These are phyloP conservation scores for Orthonychiurus folsomi DNA, from an alignment of 2,888 invertebrate species.

Conservation along the genomic window DNA sequence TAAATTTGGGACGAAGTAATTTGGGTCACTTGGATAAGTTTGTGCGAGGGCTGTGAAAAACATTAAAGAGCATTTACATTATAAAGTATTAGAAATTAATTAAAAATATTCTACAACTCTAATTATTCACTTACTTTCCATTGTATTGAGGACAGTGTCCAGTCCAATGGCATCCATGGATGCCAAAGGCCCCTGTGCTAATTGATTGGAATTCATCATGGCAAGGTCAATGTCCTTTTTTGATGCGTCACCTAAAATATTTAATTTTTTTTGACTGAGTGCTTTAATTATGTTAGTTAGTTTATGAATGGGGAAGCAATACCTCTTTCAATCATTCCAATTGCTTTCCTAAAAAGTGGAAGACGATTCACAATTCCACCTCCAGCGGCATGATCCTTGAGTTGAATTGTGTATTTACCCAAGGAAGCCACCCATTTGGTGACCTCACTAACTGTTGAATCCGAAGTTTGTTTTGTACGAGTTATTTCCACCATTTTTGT, in stretches of 20 bases:
- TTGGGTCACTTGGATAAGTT: neutral
- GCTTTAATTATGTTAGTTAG: neutral
- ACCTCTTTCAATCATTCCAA: conserved; percentile 50
- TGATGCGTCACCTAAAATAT: conserved; percentile 3
- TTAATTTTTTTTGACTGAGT: neutral
- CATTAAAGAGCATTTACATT: neutral
- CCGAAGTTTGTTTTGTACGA: conserved; percentile 48
- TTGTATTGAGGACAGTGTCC: conserved; percentile 1
- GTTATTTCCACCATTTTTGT: conserved; percentile 55
- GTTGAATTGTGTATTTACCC: conserved; percentile 49
- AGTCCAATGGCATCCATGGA: conserved; percentile 9
- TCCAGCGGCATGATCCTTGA: conserved; percentile 5
- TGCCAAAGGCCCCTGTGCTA: conserved; percentile 4
- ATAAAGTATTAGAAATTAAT: neutral
- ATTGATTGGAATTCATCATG: neutral
- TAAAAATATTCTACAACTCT: neutral
- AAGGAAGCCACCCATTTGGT: conserved; percentile 49
- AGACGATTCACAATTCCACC: conserved; percentile 50
- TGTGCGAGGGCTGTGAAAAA: neutral
- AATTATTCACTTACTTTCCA: conserved; percentile 3
- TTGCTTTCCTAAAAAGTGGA: conserved; percentile 53
- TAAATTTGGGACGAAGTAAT: neutral
- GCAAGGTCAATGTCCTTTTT: conserved; percentile 8
- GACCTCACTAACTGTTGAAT: conserved; percentile 46
- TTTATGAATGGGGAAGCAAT: neutral